phyloP scores from a whole-genome alignment of 2,888 invertebrate species.

The Ypsolopha sequella region DNA sequence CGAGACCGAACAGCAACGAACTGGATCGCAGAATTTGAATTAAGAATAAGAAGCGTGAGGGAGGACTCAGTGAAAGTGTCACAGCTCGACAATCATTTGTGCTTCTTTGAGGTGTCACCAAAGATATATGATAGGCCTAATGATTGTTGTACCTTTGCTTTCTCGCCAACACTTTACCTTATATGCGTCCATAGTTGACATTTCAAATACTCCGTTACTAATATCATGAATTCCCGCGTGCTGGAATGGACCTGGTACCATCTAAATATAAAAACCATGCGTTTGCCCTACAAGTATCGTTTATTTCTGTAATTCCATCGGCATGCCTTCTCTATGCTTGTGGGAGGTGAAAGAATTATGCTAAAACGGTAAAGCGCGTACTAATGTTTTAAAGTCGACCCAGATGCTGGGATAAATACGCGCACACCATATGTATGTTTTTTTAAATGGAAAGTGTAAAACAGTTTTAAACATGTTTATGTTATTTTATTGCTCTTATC shows the following conservation, averaged over 20 bases:
- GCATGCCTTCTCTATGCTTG: conserved; percentile 15
- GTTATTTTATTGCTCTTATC: not conserved
- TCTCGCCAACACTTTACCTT: not conserved
- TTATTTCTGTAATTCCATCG: conserved; percentile 25
- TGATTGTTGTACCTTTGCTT: not conserved
- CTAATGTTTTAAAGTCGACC: conserved; percentile 32
- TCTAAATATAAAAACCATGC: conserved; percentile 1
- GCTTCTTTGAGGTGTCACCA: conserved; percentile 52
- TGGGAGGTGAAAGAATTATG: conserved; percentile 42
- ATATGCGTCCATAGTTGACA: not conserved
- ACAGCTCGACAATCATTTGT: conserved; percentile 54
- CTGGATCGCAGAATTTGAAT: conserved; percentile 48
- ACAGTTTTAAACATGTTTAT: not conserved
- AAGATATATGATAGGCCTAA: conserved; percentile 35
- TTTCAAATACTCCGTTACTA: not conserved
- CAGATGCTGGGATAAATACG: conserved; percentile 14
- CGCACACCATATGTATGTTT: not conserved
- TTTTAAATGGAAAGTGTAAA: conserved; percentile 1
- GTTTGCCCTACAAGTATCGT: conserved; percentile 19
- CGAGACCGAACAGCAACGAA: conserved; percentile 29
- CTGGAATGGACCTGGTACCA: not conserved
- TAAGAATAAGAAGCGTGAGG: conserved; percentile 45
- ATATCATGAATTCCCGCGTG: not conserved
- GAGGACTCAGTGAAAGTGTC: conserved; percentile 54
- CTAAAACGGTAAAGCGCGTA: conserved; percentile 21